These are phyloP conservation scores for Conopomorpha cramerella DNA, from an alignment of 1,140 invertebrate genomes.

Conservation along the genomic window DNA sequence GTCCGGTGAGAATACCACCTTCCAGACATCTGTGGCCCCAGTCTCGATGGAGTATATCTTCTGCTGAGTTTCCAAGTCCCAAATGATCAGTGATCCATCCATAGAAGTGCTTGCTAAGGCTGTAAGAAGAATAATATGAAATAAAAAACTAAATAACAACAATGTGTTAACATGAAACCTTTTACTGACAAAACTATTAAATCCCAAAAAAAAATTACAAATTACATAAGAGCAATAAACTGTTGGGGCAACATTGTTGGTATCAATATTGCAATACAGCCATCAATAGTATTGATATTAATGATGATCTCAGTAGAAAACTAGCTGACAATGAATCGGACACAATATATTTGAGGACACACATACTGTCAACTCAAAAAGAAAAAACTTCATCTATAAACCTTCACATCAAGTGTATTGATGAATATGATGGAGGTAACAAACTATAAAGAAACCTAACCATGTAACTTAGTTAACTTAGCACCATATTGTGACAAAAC, in stretches of 20 bases:
- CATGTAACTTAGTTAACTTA: neutral
- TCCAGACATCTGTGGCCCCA: constrained; percentile 92
- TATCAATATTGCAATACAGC: no score
- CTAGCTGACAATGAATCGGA: no score
- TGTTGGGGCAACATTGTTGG: neutral
- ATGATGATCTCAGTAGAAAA: no score
- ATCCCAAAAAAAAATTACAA: neutral
- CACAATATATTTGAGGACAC: no score
- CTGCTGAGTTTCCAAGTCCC: constrained; percentile 86
- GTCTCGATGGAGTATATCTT: constrained; percentile 85
- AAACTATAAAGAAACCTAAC: neutral
- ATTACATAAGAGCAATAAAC: neutral
- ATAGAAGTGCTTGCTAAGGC: constrained; percentile 90
- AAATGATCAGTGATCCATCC: constrained; percentile 88
- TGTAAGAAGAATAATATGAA: constrained; percentile 49
- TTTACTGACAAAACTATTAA: no score
- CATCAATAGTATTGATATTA: no score
- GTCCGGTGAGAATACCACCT: constrained; percentile 91
- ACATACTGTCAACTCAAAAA: no score
- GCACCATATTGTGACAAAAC: constrained; percentile 14
- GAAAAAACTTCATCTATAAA: no score
- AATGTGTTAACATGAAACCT: no score
- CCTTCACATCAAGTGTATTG: no score
- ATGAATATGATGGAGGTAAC: no score
- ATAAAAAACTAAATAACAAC: constrained; percentile 7